phyloP scores from a whole-genome alignment of 2,888 invertebrate species.

The Drosophila meridionalis region DNA sequence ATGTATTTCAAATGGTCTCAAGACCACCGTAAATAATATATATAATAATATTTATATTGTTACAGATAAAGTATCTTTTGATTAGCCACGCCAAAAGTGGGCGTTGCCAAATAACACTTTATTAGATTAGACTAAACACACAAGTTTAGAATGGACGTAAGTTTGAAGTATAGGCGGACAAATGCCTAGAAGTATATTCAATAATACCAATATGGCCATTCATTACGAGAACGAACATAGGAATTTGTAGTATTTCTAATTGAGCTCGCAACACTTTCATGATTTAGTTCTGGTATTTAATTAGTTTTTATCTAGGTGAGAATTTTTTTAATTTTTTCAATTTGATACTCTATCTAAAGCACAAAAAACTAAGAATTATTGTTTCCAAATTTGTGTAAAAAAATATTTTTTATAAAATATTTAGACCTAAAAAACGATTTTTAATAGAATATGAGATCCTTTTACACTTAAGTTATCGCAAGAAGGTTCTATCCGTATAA shows the following conservation, averaged over 20 bases:
- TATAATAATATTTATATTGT: slow-evolving; percentile 3
- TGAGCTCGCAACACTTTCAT: background rate
- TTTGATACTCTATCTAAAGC: no score
- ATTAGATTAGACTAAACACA: background rate
- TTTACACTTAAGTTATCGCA: background rate
- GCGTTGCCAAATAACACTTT: background rate
- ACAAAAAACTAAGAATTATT: no score
- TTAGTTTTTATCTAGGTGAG: no score
- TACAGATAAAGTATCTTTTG: background rate
- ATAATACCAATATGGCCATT: background rate
- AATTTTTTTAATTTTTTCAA: no score
- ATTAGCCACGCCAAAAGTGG: slow-evolving; percentile 2
- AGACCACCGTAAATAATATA: background rate
- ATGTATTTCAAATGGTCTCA: background rate
- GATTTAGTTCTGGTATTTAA: background rate
- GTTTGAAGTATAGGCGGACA: background rate
- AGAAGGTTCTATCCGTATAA: background rate
- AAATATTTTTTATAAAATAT: no score
- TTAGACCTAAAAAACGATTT: no score
- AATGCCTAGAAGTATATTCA: background rate
- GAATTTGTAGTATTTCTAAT: background rate
- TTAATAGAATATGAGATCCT: background rate
- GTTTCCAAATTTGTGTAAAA: no score
- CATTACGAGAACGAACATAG: background rate
- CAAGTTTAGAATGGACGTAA: background rate